Evolutionary conservation across 2,113 vertebrate genomes (phyloP), one percentile per base, ranked within the genome.

Genomic region (Collichthys lucidus): DNA sequence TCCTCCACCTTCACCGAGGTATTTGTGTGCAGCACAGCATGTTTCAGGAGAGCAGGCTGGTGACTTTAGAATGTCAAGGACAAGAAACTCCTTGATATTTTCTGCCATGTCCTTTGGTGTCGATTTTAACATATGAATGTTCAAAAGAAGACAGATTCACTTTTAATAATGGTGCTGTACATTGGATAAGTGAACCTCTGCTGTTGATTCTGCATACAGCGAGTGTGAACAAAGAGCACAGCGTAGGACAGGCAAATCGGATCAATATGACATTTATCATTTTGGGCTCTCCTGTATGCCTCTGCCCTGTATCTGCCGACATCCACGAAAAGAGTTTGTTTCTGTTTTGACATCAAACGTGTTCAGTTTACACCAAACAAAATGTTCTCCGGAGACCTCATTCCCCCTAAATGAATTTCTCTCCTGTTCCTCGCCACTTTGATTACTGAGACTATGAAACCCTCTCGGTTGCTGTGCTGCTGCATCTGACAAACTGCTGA

Each of bases 31-130:
- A 69, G 74, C 22, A 12, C 83, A 81, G 81, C 55, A 47, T 71
- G 62, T 47, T n/a, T 65, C 61, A 56, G 61, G 11, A 29, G 15
- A 71, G 66, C 59, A 76, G 77, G 22, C 50, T 64, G 47, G 50
- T 81, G 81, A 81, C 80, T 83, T 80, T 63, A 80, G 71, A 91
- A 86, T 86, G 88, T 87, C 89, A 90, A 88, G 85, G 84, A 91
- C 83, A 90, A 85, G 67, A 76, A 89, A 72, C 63, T 78, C 29
- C 22, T 46, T 75, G 46, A 86, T 87, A 80, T 64, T 71, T 60
- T 83, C 42, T 52, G 31, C 69, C 68, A 16, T 70, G 74, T 87
- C 47, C 67, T 78, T 75, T 31, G 76, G 47, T 4, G 15, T 71
- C 57, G 53, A 57, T 67, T 83, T 85, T 80, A 77, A 88, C 72